Percentiles rank a stretch among this genome's conserved stretches.
Evolutionary conservation across 2,113 vertebrate genomes (phyloP).

Genomic region (Lagopus leucura): DNA sequence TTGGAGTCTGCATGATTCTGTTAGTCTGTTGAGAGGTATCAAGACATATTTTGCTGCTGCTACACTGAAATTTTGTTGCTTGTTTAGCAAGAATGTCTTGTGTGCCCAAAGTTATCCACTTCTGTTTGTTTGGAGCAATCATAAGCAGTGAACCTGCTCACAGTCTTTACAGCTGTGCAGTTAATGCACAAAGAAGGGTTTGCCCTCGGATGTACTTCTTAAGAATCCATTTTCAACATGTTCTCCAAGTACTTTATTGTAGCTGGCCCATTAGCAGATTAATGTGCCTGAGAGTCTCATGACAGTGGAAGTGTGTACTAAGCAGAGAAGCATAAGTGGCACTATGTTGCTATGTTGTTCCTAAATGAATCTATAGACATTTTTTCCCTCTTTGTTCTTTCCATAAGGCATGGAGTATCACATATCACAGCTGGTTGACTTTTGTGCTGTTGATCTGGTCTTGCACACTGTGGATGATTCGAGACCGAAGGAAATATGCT

Average conservation of each 20-base stretch:
- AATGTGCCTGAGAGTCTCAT: not conserved
- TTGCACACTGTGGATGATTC: constrained; percentile 95
- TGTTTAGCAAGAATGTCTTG: not conserved
- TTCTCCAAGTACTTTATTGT: not conserved
- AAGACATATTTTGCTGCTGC: not conserved
- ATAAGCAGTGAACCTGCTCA: not conserved
- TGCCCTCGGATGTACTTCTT: not conserved
- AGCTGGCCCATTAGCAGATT: not conserved
- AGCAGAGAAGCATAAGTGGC: not conserved
- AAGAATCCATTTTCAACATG: not conserved
- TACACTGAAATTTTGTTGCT: not conserved
- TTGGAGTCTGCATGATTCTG: not conserved
- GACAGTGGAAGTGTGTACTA: rapidly evolving
- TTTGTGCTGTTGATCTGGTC: constrained; percentile 97
- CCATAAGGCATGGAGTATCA: constrained; percentile 94
- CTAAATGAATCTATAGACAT: not conserved
- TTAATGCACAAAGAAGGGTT: not conserved
- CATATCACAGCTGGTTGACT: constrained; percentile 97
- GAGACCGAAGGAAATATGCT: constrained; percentile 91
- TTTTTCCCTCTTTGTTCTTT: not conserved
- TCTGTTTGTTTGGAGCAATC: not conserved
- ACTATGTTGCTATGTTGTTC: not conserved
- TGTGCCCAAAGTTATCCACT: not conserved
- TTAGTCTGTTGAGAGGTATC: not conserved
- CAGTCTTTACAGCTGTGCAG: not conserved